Evolutionary conservation across 2,888 invertebrate genomes (phyloP), one percentile per base, ranked within the genome.

Genomic region (Helobdella robusta): DNA sequence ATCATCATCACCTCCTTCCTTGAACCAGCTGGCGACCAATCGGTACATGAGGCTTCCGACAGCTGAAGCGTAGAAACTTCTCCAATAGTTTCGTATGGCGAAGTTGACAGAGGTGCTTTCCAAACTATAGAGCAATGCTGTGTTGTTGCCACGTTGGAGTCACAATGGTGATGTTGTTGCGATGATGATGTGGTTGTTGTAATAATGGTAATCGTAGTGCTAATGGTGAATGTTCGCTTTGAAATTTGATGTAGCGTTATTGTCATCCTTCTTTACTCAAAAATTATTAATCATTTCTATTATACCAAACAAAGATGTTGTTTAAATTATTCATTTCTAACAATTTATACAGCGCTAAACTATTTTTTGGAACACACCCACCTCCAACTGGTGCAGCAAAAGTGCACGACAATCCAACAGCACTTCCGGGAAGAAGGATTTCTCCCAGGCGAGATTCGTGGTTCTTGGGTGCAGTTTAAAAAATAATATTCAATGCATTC

Each of bases 91-190:
- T 65, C 95, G 83, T 0, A 97, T 94, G 4, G 97, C 95, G 81
- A 98, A 98, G 80, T 95, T 97, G 1, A 93, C 94, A 0, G 95
- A 92, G 25, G 97, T 98, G 82, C 97, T 97, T 84, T 98, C 97
- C 73, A 98, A 97, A 73, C 95, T 95, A 82, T 97, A 98, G 64
- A 98, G 83, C 0, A 98, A 97, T 74, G 95, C 90, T 88, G 82
- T 18, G 82, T 82, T 11, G 8, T n/a, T n/a, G 63, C 20, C 28
- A 1, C n/a, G n/a, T n/a, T n/a, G n/a, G n/a, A n/a, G n/a, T 40
- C 44, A 40, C n/a, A n/a, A 40, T 40, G 44, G n/a, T 40, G 44
- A n/a, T 40, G 44, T 15, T 40, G 44, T 11, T 40, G 44, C 44
- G 44, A 40, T 40, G 44, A 40, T 40, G 44, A 40, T 40, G 44